These are phyloP conservation scores for Dione juno DNA, from an alignment of 2,888 invertebrate species.

Conservation along the genomic window DNA sequence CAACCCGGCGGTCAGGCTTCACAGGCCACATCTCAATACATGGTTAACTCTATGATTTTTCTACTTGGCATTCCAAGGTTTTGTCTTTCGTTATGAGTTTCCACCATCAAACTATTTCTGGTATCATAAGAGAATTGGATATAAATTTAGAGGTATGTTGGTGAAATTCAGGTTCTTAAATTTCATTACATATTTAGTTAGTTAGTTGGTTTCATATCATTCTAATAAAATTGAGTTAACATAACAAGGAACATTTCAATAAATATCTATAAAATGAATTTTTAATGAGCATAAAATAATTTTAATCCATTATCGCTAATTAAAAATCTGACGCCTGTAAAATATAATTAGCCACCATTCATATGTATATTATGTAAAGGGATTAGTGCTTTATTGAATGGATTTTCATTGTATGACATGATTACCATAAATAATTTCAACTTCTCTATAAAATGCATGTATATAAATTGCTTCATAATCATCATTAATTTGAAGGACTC, in stretches of 20 bases:
- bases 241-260: not conserved
- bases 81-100: no score
- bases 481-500: no score
- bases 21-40: no score
- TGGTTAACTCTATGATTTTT: no score
- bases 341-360: constrained; percentile 24
- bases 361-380: constrained; percentile 20
- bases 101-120: no score
- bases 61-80: no score
- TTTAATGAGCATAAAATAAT: constrained; percentile 8
- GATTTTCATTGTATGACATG: constrained; percentile 11
- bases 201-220: not conserved
- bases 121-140: no score
- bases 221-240: not conserved
- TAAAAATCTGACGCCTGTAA: constrained; percentile 26
- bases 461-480: no score
- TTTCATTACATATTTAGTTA: no score
- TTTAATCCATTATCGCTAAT: constrained; percentile 17
- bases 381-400: constrained; percentile 20
- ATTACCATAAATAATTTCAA: constrained; percentile 7
- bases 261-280: not conserved
- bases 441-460: not conserved
- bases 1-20: no score
- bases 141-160: no score
- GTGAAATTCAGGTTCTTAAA: no score